Evolutionary conservation across 2,797 vertebrate genomes (phyloP).

Genomic region (Aratinga solstitialis): DNA sequence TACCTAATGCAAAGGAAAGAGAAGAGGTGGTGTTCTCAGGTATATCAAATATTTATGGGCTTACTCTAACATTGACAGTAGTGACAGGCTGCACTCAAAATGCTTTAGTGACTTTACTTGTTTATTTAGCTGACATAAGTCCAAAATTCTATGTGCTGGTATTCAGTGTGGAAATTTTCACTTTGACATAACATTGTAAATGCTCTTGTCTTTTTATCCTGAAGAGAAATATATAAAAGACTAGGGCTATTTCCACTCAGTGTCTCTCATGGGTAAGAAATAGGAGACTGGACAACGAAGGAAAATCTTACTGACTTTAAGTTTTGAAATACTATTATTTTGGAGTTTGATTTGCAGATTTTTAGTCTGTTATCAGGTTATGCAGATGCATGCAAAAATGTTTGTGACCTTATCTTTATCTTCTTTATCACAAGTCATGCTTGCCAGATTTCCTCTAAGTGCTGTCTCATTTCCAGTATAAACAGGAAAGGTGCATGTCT

Average conservation of each 20-base stretch:
- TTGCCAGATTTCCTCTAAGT: background rate
- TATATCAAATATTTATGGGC: slow-evolving; percentile 32
- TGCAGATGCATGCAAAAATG: background rate
- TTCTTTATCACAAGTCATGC: background rate
- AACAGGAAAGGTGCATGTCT: background rate
- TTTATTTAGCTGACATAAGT: background rate
- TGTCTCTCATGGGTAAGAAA: background rate
- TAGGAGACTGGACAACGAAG: background rate
- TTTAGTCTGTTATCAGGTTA: background rate
- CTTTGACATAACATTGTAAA: background rate
- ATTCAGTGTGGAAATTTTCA: background rate
- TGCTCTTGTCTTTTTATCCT: background rate
- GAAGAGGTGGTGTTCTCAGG: background rate
- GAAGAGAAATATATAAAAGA: background rate
- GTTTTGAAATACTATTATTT: background rate
- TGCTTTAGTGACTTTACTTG: background rate
- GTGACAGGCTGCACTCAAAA: background rate
- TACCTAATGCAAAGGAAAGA: background rate
- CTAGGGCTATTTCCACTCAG: background rate
- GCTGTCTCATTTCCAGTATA: background rate
- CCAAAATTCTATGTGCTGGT: background rate
- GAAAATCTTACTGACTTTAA: background rate
- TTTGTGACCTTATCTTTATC: background rate
- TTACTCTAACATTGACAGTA: background rate
- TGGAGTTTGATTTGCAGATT: background rate